Evolutionary conservation across 1,140 invertebrate species (phyloP).

Genomic region (Cotesia chilonis): DNA sequence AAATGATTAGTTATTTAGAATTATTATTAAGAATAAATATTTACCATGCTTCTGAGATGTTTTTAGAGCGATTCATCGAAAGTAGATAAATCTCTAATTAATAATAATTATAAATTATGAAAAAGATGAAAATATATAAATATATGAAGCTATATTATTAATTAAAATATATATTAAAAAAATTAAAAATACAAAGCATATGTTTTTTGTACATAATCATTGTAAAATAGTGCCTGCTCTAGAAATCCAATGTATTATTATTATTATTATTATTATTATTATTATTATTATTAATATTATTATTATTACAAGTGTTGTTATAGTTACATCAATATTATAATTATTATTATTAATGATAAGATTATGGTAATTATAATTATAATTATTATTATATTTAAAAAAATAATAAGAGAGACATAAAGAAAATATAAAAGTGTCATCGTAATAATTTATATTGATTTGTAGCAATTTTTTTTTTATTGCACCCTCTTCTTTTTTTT

Average conservation of each 20-base stretch:
- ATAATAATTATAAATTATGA: background rate
- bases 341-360: conserved; percentile 45
- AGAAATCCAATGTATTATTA: conserved; percentile 47
- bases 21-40: background rate
- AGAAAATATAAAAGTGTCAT: conserved; percentile 20
- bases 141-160: background rate
- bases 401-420: conserved; percentile 47
- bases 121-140: conserved; percentile 5
- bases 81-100: background rate
- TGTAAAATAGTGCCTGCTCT: conserved; percentile 54
- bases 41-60: background rate
- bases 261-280: conserved; percentile 45
- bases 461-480: background rate
- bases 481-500: background rate
- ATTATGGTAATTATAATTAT: conserved; percentile 34
- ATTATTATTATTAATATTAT: conserved; percentile 43
- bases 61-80: conserved; percentile 42
- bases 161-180: background rate
- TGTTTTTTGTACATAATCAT: conserved; percentile 60
- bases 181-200: background rate
- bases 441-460: background rate
- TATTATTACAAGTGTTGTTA: conserved; percentile 9
- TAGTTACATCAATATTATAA: conserved; percentile 24
- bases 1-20: background rate
- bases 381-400: no score